Evolutionary conservation across 2,888 invertebrate genomes (phyloP).

Genomic region (Diarsia rubi): DNA sequence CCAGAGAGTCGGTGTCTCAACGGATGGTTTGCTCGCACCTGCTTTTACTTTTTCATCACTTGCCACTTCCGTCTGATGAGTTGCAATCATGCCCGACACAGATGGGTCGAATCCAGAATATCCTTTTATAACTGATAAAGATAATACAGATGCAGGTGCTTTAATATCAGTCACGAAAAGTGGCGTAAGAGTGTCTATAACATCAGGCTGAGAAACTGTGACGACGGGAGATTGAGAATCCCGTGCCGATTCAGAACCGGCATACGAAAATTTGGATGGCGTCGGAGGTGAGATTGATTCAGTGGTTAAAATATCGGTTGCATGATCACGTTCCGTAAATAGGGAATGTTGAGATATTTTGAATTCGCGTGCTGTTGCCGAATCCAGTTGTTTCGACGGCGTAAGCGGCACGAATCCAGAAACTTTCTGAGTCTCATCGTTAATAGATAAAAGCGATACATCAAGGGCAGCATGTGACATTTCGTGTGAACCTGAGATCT

Average conservation of each 20-base stretch:
- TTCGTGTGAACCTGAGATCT: neutral
- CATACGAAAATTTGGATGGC: neutral
- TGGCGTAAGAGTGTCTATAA: neutral
- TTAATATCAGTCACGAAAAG: neutral
- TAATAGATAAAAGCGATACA: constrained; percentile 23
- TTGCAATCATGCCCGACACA: neutral
- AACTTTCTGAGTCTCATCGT: constrained; percentile 13
- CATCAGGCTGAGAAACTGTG: neutral
- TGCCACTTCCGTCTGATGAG: neutral
- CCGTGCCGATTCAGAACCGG: constrained; percentile 2
- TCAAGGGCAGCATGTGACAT: constrained; percentile 9
- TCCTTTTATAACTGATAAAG: constrained; percentile 20
- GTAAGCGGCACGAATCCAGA: constrained; percentile 13
- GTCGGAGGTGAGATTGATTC: neutral
- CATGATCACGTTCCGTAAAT: neutral
- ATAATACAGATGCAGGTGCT: neutral
- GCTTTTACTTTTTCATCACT: neutral
- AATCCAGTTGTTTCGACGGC: constrained; percentile 8
- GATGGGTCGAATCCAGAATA: constrained; percentile 15
- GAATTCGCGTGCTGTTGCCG: neutral
- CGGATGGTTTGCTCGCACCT: neutral
- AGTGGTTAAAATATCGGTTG: neutral
- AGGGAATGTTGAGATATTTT: neutral
- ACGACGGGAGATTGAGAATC: neutral
- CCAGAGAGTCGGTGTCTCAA: neutral